These are phyloP conservation scores for Dermolepida albohirtum DNA, from an alignment of 2,888 invertebrate genomes.

Conservation along the genomic window DNA sequence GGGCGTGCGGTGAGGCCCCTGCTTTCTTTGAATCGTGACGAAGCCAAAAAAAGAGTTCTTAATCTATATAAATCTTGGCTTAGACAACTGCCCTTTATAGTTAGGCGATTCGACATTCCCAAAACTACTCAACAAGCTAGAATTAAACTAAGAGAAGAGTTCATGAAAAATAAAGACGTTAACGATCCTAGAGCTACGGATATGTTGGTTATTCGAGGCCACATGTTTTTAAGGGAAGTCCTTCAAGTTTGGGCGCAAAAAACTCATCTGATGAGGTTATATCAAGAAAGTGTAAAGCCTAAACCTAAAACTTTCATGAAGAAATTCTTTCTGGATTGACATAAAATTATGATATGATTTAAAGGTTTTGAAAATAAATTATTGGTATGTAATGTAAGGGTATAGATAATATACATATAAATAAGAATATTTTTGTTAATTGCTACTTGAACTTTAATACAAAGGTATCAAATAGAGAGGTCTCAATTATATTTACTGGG, in stretches of 20 bases:
- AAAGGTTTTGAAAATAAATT: not conserved
- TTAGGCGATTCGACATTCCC: constrained; percentile 86
- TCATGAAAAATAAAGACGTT: constrained; percentile 80
- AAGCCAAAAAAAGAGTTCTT: constrained; percentile 85
- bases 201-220: constrained; percentile 78
- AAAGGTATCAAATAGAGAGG: no score
- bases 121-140: constrained; percentile 76
- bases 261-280: constrained; percentile 29
- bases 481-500: no score
- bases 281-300: constrained; percentile 28
- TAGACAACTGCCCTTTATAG: constrained; percentile 87
- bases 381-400: not conserved
- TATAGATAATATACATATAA: not conserved
- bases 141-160: constrained; percentile 81
- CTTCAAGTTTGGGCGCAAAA: constrained; percentile 38
- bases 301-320: constrained; percentile 17
- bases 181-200: constrained; percentile 91
- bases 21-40: constrained; percentile 79
- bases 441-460: no score
- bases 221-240: constrained; percentile 14
- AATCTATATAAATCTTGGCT: constrained; percentile 95
- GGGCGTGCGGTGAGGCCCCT: constrained; percentile 78
- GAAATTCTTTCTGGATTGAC: constrained; percentile 10
- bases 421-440: not conserved
- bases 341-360: not conserved